Conservation (phyloP, 2,113 vertebrate genomes). For the Hipposideros armiger region DNA sequence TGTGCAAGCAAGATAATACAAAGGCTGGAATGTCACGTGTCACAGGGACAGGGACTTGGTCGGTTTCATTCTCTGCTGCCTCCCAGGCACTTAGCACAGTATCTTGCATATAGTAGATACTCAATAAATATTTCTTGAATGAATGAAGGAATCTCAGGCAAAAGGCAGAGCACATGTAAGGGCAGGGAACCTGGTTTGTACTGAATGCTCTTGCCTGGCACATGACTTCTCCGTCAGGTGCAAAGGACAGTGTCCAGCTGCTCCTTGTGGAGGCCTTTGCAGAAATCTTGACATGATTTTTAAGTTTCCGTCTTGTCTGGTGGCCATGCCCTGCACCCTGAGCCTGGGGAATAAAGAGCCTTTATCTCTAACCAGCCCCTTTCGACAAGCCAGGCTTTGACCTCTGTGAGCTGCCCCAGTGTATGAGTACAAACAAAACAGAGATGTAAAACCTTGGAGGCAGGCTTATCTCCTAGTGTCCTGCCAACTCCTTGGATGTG, state of each 20-base stretch:
- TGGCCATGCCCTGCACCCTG: not conserved
- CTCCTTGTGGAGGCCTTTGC: not conserved
- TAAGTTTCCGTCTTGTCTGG: not conserved
- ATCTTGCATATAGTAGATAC: not conserved
- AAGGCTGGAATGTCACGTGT: not conserved
- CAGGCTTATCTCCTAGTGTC: conserved; percentile 7
- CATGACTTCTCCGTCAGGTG: not conserved
- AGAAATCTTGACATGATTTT: conserved; percentile 24
- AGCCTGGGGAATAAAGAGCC: not conserved
- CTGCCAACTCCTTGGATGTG: not conserved
- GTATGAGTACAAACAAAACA: not conserved
- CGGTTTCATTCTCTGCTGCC: not conserved
- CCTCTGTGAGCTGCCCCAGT: not conserved
- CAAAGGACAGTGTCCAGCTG: not conserved
- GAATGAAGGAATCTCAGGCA: not conserved
- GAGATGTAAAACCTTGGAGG: not conserved
- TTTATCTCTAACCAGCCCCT: not conserved
- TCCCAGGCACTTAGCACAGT: not conserved
- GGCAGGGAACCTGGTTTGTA: not conserved
- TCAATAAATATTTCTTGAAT: not conserved
- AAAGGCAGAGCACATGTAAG: fast-evolving
- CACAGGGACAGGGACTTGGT: not conserved
- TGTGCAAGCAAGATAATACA: not conserved
- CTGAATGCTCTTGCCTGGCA: not conserved
- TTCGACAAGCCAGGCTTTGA: not conserved